Evolutionary conservation across 2,888 invertebrate species (phyloP), one percentile per base, ranked within the genome.

Genomic region (Protula sp.): DNA sequence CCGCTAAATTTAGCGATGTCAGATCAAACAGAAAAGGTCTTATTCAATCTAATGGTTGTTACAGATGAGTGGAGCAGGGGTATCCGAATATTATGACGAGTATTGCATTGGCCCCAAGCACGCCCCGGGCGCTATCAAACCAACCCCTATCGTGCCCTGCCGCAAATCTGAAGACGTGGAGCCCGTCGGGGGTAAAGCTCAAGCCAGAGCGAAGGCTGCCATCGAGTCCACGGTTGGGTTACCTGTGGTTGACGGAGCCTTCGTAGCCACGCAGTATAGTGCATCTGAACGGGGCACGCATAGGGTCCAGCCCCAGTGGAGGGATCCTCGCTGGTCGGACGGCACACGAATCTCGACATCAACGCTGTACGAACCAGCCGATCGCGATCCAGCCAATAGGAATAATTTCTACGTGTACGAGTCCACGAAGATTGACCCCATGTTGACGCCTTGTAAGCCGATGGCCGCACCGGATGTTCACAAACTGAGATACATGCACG

Each of bases 401-500:
- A 60, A 60, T 58, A 57, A 58, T 53, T 58, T 27, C 45, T 55
- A 59, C 52, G 58, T 62, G 26, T 67, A 68, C 60, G 22, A 57
- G 9, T 30, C 60, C 5, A 67, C 65, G 1, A 31, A 58, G 14
- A 57, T 65, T 3, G 60, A 68, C 55, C 59, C 67, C 4, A 28
- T 62, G n/a, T 24, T 47, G 14, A 63, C 67, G 22, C 68, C 68
- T n/a, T 57, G 54, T 19, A 54, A 54, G 24, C 65, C 61, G 2
- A 63, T 70, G 30, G 52, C 67, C 19, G 67, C 67, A 1, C 68
- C 68, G 1, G 70, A 69, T 53, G 67, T 70, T 5, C 68, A 69
- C 65, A 70, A 70, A 50, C 59, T 70, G 26, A 54, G 70, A 9
- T 70, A 70, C 62, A 70, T 70, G 70, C 58, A 63, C 38, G 66